phyloP scores from a whole-genome alignment of 2,113 vertebrate species.

The Maccullochella peelii region DNA sequence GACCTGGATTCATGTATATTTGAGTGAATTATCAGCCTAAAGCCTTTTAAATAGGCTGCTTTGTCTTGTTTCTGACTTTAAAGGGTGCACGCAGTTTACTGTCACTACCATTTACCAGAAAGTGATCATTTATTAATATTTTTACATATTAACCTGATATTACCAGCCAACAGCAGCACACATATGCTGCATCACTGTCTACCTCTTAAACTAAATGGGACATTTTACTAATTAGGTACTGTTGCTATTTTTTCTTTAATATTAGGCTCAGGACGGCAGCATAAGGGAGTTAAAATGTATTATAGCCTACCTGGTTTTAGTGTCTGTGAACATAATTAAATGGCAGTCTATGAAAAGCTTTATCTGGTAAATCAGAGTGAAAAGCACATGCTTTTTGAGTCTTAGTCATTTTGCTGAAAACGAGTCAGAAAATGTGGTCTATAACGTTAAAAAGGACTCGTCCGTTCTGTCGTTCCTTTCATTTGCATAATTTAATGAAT shows the following conservation, averaged over 20 bases:
- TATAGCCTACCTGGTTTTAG: slow-evolving; percentile 52
- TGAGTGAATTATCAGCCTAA: slow-evolving; percentile 2
- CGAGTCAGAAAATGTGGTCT: slow-evolving; percentile 58
- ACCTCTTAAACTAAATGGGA: slow-evolving; percentile 27
- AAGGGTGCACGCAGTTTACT: neutral
- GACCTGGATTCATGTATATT: slow-evolving; percentile 9
- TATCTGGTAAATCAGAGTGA: slow-evolving; percentile 71
- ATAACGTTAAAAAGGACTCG: slow-evolving; percentile 69
- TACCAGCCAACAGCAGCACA: neutral
- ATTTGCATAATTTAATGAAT: slow-evolving; percentile 90
- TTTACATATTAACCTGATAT: neutral
- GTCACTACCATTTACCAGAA: neutral
- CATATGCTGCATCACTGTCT: slow-evolving; percentile 16
- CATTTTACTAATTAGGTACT: slow-evolving; percentile 52
- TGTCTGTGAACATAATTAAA: slow-evolving; percentile 68
- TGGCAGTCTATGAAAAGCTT: slow-evolving; percentile 66
- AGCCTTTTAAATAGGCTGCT: neutral
- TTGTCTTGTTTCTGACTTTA: neutral
- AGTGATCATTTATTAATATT: neutral
- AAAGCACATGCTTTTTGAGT: slow-evolving; percentile 74
- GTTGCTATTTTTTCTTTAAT: slow-evolving; percentile 47
- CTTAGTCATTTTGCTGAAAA: slow-evolving; percentile 66
- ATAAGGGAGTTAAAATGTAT: slow-evolving; percentile 32
- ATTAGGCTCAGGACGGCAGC: neutral
- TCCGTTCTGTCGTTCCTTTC: slow-evolving; percentile 79